Conservation (phyloP, 2,113 vertebrate species). For the Lycocorax pyrrhopterus region DNA sequence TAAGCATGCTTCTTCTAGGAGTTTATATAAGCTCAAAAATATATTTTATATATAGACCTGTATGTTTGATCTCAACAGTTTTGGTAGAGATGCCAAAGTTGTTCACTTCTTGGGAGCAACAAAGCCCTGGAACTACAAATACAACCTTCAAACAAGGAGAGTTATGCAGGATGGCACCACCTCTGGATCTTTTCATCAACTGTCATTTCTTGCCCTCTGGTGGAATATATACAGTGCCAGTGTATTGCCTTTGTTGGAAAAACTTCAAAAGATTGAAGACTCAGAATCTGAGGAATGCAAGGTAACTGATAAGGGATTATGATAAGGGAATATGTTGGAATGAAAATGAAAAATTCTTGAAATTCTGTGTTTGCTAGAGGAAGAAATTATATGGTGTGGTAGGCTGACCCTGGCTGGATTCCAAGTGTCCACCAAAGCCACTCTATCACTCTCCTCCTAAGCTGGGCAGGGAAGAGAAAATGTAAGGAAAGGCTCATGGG, state of each 20-base stretch:
- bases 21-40: background rate
- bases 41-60: background rate
- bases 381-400: background rate
- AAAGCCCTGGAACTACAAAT: constrained; percentile 83
- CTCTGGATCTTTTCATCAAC: constrained; percentile 18
- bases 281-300: background rate
- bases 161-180: background rate
- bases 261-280: background rate
- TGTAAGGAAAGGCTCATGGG: background rate
- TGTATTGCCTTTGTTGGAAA: constrained; percentile 37
- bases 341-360: background rate
- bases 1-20: background rate
- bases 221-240: constrained; percentile 74
- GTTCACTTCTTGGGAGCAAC: constrained; percentile 83
- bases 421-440: background rate
- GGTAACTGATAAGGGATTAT: constrained; percentile 17
- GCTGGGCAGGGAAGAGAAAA: background rate
- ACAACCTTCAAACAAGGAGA: constrained; percentile 53
- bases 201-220: constrained; percentile 75
- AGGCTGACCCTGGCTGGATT: background rate
- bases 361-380: background rate
- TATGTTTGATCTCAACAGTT: constrained; percentile 65
- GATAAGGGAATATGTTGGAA: background rate
- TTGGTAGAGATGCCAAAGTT: constrained; percentile 82
- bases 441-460: accelerated